Conservation (phyloP, 2,113 vertebrate genomes). For the Cavia aperea region DNA sequence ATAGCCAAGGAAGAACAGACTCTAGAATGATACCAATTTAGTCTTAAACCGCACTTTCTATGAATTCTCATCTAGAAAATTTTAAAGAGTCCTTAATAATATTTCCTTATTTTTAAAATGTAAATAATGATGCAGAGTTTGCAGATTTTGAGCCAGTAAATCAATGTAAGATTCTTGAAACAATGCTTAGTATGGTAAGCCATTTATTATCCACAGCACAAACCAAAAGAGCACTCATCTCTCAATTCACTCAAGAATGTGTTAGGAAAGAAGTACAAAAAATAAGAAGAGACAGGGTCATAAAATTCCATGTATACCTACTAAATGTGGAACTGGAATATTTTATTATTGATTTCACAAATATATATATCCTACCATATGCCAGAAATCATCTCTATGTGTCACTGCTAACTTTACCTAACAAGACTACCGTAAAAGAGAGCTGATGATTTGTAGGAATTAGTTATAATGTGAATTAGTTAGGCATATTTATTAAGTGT, state of each 20-base stretch:
- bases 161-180: background rate
- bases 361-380: background rate
- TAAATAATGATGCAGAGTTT: background rate
- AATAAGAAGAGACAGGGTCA: background rate
- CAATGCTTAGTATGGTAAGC: background rate
- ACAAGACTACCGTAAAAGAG: background rate
- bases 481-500: background rate
- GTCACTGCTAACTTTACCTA: background rate
- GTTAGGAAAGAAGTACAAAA: background rate
- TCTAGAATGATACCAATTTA: background rate
- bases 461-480: background rate
- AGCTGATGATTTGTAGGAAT: background rate
- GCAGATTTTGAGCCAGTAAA: background rate
- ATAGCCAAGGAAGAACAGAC: background rate
- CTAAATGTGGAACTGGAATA: background rate
- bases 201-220: background rate
- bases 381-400: slow-evolving; percentile 10
- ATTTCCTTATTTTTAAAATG: slow-evolving; percentile 7
- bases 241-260: background rate
- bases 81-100: background rate
- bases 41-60: background rate
- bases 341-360: background rate
- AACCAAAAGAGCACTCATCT: background rate
- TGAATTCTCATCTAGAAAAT: background rate
- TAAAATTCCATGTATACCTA: background rate